Percentiles rank a stretch among this genome's conserved stretches.
Conservation (phyloP, 2,888 invertebrate genomes). For the Metacarcinus magister region DNA sequence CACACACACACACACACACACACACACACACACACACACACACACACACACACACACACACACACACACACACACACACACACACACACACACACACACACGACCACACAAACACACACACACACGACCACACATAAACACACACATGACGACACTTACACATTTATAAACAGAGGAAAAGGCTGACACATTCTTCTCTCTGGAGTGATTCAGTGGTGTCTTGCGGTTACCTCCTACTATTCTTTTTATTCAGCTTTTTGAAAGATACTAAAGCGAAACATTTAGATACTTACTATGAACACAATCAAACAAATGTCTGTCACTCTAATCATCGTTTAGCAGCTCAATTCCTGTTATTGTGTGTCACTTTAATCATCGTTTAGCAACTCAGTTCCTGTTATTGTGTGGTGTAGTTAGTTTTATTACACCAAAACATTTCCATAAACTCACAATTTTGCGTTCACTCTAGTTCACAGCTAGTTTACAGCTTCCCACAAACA, state of each 20-base stretch:
- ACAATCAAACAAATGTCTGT: background rate
- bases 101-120: too few relatives aligned
- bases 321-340: background rate
- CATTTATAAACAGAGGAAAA: background rate
- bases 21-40: too few relatives aligned
- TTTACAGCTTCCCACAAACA: background rate
- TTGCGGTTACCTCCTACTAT: background rate
- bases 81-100: too few relatives aligned
- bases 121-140: background rate
- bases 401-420: background rate
- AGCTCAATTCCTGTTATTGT: background rate
- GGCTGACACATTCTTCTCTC: background rate
- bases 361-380: background rate
- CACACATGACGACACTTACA: background rate
- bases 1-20: too few relatives aligned
- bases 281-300: background rate
- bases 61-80: background rate
- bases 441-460: background rate
- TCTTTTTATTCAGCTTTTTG: background rate
- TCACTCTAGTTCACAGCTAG: background rate
- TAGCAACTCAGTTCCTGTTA: background rate
- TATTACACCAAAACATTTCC: background rate
- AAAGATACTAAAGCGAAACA: background rate
- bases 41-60: too few relatives aligned
- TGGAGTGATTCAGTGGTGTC: background rate